These are phyloP conservation scores for Hepsetus odoe DNA, from an alignment of 2,113 vertebrate species.

Conservation along the genomic window DNA sequence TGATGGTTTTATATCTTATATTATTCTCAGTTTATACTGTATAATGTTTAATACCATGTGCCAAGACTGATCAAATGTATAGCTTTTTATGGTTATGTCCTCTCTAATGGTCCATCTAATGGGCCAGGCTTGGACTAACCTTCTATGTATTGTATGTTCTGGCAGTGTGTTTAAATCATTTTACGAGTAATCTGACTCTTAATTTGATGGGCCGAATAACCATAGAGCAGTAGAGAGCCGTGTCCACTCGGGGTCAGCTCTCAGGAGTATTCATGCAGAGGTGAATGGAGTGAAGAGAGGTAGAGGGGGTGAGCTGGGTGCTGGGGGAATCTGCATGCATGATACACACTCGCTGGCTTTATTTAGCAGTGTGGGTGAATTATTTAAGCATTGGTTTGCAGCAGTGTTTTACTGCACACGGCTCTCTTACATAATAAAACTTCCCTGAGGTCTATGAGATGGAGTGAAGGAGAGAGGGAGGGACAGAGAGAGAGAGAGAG, in stretches of 20 bases:
- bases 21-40: neutral
- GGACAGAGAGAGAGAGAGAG: constrained; percentile 8
- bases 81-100: constrained; percentile 7
- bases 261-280: neutral
- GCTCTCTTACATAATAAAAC: constrained; percentile 62
- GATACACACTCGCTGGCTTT: constrained; percentile 56
- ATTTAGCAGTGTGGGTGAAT: constrained; percentile 65
- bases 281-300: constrained; percentile 27
- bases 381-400: constrained; percentile 64
- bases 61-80: constrained; percentile 18
- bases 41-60: constrained; percentile 2
- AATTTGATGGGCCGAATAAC: constrained; percentile 24
- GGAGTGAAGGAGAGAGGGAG: constrained; percentile 20
- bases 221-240: neutral
- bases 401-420: constrained; percentile 60
- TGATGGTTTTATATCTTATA: constrained; percentile 2
- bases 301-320: constrained; percentile 20
- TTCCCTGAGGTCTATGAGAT: constrained; percentile 58
- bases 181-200: constrained; percentile 26
- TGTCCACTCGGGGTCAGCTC: constrained; percentile 16
- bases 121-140: constrained; percentile 21
- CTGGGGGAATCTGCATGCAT: constrained; percentile 48
- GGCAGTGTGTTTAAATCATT: constrained; percentile 31
- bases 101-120: constrained; percentile 22
- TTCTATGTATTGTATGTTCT: constrained; percentile 8